Percentiles rank a stretch among this genome's conserved stretches.
These are phyloP conservation scores for Propsilocerus akamusi DNA, from an alignment of 1,140 invertebrate genomes.

Conservation along the genomic window DNA sequence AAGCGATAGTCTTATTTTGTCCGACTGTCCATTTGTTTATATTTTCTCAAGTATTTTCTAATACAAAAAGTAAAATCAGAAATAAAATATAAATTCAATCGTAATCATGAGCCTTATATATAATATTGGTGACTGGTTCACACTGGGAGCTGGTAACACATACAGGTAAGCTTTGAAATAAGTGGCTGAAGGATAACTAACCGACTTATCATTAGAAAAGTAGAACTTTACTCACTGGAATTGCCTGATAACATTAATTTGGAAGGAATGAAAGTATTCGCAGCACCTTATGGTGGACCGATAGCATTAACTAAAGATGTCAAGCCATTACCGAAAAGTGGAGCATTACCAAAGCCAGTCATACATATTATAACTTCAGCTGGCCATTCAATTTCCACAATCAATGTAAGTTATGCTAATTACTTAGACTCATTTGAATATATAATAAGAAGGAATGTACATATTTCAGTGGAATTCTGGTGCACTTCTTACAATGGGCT, in stretches of 20 bases:
- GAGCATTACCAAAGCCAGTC: conserved; percentile 46
- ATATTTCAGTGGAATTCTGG: conserved; percentile 76
- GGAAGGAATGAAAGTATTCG: conserved; percentile 57
- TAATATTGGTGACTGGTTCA: conserved; percentile 24
- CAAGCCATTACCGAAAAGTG: conserved; percentile 54
- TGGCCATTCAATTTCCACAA: conserved; percentile 58
- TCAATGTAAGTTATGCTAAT: conserved; percentile 39
- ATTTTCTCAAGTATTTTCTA: too few species aligned
- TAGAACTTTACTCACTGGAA: conserved; percentile 72
- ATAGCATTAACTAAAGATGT: conserved; percentile 69
- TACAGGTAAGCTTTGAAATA: conserved; percentile 14
- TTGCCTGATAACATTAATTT: conserved; percentile 67
- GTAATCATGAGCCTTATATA: conserved; percentile 13
- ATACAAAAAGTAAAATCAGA: neutral
- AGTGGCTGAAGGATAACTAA: neutral
- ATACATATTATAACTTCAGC: conserved; percentile 80
- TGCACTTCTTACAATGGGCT: conserved; percentile 67
- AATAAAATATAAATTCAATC: neutral
- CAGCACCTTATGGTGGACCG: conserved; percentile 76
- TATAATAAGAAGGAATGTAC: too few species aligned
- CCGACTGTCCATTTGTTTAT: too few species aligned
- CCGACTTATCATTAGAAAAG: conserved; percentile 43
- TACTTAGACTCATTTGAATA: conserved; percentile 5
- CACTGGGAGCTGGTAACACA: conserved; percentile 16
- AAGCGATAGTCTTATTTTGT: too few species aligned